Evolutionary conservation across 2,888 invertebrate genomes (phyloP), one percentile per base, ranked within the genome.

Genomic region (Chymomyza amoena): DNA sequence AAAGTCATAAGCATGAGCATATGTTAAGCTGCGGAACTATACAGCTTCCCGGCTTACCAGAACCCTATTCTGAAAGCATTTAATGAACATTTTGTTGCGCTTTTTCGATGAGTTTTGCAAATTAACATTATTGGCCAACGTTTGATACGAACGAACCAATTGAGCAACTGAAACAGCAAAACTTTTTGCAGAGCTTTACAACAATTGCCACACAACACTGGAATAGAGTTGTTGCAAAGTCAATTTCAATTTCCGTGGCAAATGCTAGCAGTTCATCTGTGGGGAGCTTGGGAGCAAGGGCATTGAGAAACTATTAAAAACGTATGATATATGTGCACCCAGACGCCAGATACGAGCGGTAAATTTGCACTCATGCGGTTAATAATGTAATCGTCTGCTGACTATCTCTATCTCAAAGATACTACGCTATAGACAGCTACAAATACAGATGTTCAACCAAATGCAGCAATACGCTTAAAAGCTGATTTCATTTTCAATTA

Each of bases 401-500:
- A 45, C 13, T 45, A 45, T 45, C 39, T 45, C 39, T 45, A 45
- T 45, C 39, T 45, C 39, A 45, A 45, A 45, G 39, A 45, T 45
- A 45, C 13, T 6, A 45, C 39, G 18, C 16, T 54, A 5, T n/a
- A 18, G 52, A 18, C 18, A 54, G 16, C 1, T 18, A n/a, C 16
- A 18, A 7, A 16, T 54, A 6, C 52, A 54, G 64, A 39, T 72
- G 73, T 66, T 56, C 65, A 69, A 39, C 61, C 68, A 69, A 66
- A 74, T 75, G 73, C 70, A 76, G 75, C 75, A 81, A 73, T 70
- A 68, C 66, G 64, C 75, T 74, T 76, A 79, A 84, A 68, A 81
- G 75, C 77, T 78, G 80, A 83, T 87, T 79, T 80, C 77, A 77
- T 87, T 85, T 85, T 77, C 74, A 78, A 84, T 80, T 87, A 72